These are phyloP conservation scores for Saxidomus purpurata DNA, from an alignment of 1,140 invertebrate species.

Conservation along the genomic window DNA sequence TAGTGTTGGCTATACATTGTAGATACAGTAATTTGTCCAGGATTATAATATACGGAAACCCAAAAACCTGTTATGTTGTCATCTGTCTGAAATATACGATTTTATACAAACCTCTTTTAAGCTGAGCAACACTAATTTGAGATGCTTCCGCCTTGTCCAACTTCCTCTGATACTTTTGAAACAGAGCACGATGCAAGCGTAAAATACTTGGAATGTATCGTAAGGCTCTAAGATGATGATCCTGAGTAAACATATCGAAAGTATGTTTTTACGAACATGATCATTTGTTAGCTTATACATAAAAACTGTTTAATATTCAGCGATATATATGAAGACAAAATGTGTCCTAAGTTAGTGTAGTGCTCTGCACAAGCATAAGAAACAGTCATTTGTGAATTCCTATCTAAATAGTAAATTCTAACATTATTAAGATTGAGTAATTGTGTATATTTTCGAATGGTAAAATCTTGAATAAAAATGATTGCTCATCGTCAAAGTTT, in stretches of 20 bases:
- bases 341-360: too few relatives aligned
- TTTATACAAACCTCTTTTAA: conserved; percentile 46
- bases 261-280: too few relatives aligned
- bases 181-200: conserved; percentile 72
- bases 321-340: too few relatives aligned
- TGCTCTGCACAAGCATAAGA: too few relatives aligned
- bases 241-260: conserved; percentile 68
- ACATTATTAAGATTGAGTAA: too few relatives aligned
- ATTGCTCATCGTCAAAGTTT: too few relatives aligned
- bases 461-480: too few relatives aligned
- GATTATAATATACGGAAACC: not conserved
- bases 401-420: too few relatives aligned
- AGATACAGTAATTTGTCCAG: not conserved
- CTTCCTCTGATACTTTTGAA: conserved; percentile 73
- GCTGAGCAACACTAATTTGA: conserved; percentile 63
- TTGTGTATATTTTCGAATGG: too few relatives aligned
- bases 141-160: conserved; percentile 76
- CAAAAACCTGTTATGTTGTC: not conserved
- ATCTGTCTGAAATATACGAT: not conserved
- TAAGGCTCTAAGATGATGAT: conserved; percentile 73
- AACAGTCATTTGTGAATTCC: not conserved
- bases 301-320: too few relatives aligned
- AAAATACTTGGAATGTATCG: conserved; percentile 78
- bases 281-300: too few relatives aligned
- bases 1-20: not conserved